These are phyloP conservation scores for Xiphophorus hellerii DNA, from an alignment of 2,113 vertebrate genomes.

Conservation along the genomic window DNA sequence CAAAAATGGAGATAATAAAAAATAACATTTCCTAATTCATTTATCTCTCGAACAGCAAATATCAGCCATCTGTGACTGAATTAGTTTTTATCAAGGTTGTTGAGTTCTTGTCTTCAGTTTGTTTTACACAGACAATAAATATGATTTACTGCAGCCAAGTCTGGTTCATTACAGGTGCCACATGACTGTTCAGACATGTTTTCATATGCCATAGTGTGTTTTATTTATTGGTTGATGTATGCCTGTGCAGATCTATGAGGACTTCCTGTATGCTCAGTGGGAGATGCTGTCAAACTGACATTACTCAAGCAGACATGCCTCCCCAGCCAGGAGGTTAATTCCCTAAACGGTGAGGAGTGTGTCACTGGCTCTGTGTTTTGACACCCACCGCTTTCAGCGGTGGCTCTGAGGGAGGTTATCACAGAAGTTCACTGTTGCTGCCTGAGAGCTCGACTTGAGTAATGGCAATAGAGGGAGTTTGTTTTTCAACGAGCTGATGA, in stretches of 20 bases:
- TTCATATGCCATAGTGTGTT: constrained; percentile 6
- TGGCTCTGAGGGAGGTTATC: constrained; percentile 63
- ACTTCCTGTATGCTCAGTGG: constrained; percentile 41
- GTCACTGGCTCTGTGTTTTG: constrained; percentile 42
- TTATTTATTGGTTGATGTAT: constrained; percentile 53
- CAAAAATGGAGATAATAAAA: neutral
- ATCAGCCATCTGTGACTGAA: neutral
- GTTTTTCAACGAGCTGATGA: constrained; percentile 28
- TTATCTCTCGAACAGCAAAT: neutral
- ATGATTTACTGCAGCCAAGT: constrained; percentile 28
- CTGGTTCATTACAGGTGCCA: neutral
- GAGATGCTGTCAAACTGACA: constrained; percentile 68
- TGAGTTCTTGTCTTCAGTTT: constrained; percentile 6
- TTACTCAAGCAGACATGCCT: constrained; percentile 71
- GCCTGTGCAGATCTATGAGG: constrained; percentile 29
- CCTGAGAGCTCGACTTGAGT: constrained; percentile 48
- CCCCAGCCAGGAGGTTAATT: constrained; percentile 69
- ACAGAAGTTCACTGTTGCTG: constrained; percentile 37
- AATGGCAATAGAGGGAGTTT: constrained; percentile 35
- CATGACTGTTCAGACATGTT: constrained; percentile 27
- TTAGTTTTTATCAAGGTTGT: neutral
- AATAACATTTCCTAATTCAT: constrained; percentile 2
- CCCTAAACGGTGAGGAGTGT: constrained; percentile 67
- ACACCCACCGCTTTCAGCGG: constrained; percentile 60
- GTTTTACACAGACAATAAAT: constrained; percentile 40